Evolutionary conservation across 2,888 invertebrate species (phyloP).

Genomic region (Hyalella azteca): DNA sequence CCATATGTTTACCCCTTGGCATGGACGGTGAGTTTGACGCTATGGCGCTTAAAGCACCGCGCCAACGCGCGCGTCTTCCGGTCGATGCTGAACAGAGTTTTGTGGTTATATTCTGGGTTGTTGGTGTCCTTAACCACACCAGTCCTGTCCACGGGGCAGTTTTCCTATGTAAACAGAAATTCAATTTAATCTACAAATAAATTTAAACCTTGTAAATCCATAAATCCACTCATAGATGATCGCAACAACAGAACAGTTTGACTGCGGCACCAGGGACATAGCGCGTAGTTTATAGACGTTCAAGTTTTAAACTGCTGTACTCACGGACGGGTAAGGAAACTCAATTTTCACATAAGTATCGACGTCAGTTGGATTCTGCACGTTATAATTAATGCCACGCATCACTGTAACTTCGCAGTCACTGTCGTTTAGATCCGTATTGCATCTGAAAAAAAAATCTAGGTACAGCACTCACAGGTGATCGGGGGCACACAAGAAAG

Average conservation of each 20-base stretch:
- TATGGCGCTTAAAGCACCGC: constrained; percentile 85
- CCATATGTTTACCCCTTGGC: constrained; percentile 93
- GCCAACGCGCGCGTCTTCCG: constrained; percentile 80
- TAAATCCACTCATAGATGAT: no score
- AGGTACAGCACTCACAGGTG: not conserved
- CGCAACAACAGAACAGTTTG: no score
- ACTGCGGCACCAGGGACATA: no score
- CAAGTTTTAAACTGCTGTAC: constrained; percentile 59
- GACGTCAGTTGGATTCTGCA: constrained; percentile 81
- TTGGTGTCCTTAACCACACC: constrained; percentile 80
- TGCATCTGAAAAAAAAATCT: constrained; percentile 67
- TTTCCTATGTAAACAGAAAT: constrained; percentile 62
- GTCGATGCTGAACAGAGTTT: constrained; percentile 79
- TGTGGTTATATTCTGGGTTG: constrained; percentile 86
- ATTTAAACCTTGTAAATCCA: no score
- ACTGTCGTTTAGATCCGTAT: constrained; percentile 90
- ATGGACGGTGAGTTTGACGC: constrained; percentile 88
- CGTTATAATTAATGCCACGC: constrained; percentile 85
- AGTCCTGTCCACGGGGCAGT: constrained; percentile 73
- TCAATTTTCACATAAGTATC: constrained; percentile 93
- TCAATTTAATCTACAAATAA: no score
- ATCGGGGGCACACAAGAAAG: no score
- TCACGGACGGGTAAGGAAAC: constrained; percentile 86
- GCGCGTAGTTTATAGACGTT: no score
- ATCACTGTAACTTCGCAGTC: constrained; percentile 86